phyloP scores from a whole-genome alignment of 2,797 vertebrate genomes.

The Acanthopagrus latus region DNA sequence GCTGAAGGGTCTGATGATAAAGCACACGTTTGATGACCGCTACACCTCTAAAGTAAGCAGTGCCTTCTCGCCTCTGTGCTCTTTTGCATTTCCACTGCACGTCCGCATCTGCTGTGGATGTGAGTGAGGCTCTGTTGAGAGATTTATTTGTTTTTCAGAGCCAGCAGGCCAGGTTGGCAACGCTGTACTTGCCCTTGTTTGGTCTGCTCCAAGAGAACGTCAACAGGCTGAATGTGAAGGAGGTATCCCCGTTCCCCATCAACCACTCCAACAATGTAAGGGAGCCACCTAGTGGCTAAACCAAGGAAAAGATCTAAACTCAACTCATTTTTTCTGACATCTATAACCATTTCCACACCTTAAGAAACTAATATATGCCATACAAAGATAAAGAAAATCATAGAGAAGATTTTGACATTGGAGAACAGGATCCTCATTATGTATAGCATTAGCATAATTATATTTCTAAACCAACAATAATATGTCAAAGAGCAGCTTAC shows the following conservation, averaged over 20 bases:
- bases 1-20: slow-evolving; percentile 97
- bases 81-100: neutral
- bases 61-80: neutral
- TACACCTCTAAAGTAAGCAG: slow-evolving; percentile 90
- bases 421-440: too few species aligned
- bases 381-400: neutral
- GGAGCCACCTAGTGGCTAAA: slow-evolving; percentile 74
- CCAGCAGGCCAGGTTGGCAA: slow-evolving; percentile 96
- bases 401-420: neutral
- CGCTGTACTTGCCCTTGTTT: slow-evolving; percentile 95
- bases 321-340: neutral
- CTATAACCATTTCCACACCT: neutral
- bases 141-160: slow-evolving; percentile 84
- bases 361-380: neutral
- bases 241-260: slow-evolving; percentile 89
- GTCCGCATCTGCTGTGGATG: neutral
- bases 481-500: too few species aligned
- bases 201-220: slow-evolving; percentile 96
- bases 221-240: slow-evolving; percentile 95
- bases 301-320: neutral
- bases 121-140: slow-evolving; percentile 7
- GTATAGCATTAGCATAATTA: too few species aligned
- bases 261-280: slow-evolving; percentile 91
- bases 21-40: slow-evolving; percentile 96
- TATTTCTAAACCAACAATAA: too few species aligned